Evolutionary conservation across 1,140 invertebrate genomes (phyloP).

Genomic region (Tetramorium simillimum): DNA sequence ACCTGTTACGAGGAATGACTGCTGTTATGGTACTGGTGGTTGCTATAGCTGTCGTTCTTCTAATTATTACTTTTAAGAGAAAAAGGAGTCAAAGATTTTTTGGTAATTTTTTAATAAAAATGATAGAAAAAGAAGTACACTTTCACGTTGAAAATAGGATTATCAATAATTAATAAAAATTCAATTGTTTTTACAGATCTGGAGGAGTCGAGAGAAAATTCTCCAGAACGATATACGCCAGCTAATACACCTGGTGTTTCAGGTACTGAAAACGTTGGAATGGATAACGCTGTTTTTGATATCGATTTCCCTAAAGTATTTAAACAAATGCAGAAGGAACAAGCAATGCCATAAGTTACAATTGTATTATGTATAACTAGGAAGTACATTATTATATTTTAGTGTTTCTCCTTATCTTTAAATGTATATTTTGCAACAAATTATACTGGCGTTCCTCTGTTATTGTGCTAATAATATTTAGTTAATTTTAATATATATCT

Average conservation of each 20-base stretch:
- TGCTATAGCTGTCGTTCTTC: constrained; percentile 77
- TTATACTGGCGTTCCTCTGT: neutral
- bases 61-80: constrained; percentile 76
- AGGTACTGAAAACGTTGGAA: constrained; percentile 63
- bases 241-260: constrained; percentile 68
- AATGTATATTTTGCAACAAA: neutral
- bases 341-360: constrained; percentile 49
- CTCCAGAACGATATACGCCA: constrained; percentile 75
- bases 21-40: constrained; percentile 80
- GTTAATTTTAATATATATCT: neutral
- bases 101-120: constrained; percentile 73
- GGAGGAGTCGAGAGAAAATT: constrained; percentile 82
- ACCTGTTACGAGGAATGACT: constrained; percentile 79
- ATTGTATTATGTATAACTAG: neutral
- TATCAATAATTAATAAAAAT: neutral
- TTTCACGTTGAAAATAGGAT: neutral
- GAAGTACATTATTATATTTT: neutral
- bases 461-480: neutral
- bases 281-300: constrained; percentile 81
- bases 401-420: neutral
- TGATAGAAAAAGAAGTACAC: neutral
- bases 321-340: constrained; percentile 79
- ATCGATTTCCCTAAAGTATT: constrained; percentile 84
- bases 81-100: constrained; percentile 78
- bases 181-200: constrained; percentile 76